Conservation (phyloP, 2,113 vertebrate species). For the Phalacrocorax brasilianus region DNA sequence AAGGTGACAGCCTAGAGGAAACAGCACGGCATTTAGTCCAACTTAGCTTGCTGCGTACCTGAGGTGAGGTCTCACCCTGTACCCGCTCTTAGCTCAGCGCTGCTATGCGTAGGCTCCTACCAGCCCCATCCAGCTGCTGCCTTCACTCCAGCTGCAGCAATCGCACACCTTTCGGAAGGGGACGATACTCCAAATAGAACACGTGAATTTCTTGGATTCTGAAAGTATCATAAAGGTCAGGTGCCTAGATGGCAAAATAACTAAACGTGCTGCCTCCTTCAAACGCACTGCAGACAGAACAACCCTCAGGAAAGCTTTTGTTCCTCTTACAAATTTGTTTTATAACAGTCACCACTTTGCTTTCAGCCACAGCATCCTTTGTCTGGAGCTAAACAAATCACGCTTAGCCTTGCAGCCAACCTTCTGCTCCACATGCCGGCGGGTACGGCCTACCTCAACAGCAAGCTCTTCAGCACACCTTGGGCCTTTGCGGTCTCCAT, state of each 20-base stretch:
- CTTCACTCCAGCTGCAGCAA: background rate
- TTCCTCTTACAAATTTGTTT: background rate
- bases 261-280: background rate
- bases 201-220: background rate
- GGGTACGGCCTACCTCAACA: accelerated
- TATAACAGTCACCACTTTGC: too few species aligned
- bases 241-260: background rate
- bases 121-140: background rate
- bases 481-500: accelerated
- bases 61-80: background rate
- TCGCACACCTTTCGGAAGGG: too few species aligned
- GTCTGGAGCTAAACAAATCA: background rate
- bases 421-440: accelerated
- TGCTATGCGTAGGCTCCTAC: background rate
- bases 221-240: background rate
- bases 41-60: background rate
- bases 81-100: background rate
- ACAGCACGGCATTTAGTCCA: background rate
- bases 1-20: background rate
- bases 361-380: background rate
- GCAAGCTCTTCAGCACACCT: background rate
- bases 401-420: background rate
- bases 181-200: background rate
- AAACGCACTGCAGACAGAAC: background rate
- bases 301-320: background rate